phyloP scores from a whole-genome alignment of 1,140 invertebrate genomes.

The Conus betulinus region DNA sequence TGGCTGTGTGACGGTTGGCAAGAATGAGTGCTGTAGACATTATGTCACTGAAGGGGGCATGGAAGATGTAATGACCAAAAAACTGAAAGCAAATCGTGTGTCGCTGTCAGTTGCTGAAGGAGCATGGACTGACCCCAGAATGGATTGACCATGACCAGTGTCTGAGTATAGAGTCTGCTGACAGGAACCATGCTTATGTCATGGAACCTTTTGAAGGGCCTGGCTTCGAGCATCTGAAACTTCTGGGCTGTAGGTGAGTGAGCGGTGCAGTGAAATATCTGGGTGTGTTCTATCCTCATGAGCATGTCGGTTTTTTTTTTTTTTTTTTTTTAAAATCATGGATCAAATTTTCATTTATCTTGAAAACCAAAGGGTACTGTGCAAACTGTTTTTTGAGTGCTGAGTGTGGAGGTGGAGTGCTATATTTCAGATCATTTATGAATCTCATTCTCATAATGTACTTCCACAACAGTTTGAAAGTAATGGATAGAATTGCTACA shows the following conservation, averaged over 20 bases:
- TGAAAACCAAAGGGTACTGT: neutral
- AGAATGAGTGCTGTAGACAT: too few relatives aligned
- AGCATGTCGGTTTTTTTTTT: neutral
- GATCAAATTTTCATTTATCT: neutral
- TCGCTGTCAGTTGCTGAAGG: slow-evolving; percentile 16
- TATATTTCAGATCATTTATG: too few relatives aligned
- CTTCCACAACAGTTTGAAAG: too few relatives aligned
- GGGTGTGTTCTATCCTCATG: neutral
- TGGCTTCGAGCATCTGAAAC: slow-evolving; percentile 80
- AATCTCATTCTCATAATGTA: too few relatives aligned
- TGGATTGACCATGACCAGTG: slow-evolving; percentile 79
- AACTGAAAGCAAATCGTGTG: neutral
- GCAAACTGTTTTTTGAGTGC: too few relatives aligned
- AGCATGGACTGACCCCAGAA: slow-evolving; percentile 49
- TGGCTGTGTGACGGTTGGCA: too few relatives aligned
- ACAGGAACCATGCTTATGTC: slow-evolving; percentile 82
- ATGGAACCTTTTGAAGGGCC: slow-evolving; percentile 84
- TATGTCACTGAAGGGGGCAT: too few relatives aligned
- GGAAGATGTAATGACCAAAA: too few relatives aligned
- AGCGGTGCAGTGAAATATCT: neutral
- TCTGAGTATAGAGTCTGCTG: slow-evolving; percentile 77
- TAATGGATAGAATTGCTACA: too few relatives aligned
- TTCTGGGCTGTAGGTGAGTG: slow-evolving; percentile 61
- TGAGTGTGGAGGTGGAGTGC: too few relatives aligned
- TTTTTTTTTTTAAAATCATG: neutral